Conservation (phyloP, 2,113 vertebrate genomes). For the Myrmecophaga tridactyla region DNA sequence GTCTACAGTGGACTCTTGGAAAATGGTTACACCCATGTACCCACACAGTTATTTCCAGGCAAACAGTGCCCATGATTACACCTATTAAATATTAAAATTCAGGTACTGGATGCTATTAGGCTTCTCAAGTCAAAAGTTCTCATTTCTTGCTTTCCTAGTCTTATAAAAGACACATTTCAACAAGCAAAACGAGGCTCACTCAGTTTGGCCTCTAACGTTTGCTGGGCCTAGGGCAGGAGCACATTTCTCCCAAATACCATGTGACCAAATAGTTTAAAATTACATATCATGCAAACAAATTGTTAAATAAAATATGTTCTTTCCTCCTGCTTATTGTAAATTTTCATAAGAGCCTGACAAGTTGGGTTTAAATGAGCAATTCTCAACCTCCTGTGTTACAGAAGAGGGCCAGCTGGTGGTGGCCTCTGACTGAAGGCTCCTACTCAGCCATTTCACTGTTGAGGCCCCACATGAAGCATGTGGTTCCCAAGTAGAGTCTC, state of each 20-base stretch:
- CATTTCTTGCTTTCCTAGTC: not conserved
- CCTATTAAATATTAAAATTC: not conserved
- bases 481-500: not conserved
- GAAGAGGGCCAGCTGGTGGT: not conserved
- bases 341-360: not conserved
- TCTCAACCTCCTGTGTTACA: not conserved
- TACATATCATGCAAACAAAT: not conserved
- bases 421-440: not conserved
- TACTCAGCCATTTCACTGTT: not conserved
- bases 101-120: not conserved
- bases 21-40: conserved; percentile 36
- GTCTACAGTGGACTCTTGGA: conserved; percentile 37
- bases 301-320: not conserved
- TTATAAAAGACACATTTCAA: not conserved
- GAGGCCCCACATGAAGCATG: not conserved
- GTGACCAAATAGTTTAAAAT: conserved; percentile 35
- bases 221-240: not conserved
- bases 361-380: not conserved
- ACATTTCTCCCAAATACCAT: not conserved
- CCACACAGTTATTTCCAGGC: conserved; percentile 20
- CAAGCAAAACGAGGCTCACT: not conserved
- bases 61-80: not conserved
- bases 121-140: not conserved
- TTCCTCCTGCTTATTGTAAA: not conserved
- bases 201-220: not conserved